A percentile compares a stretch with the other conserved stretches of the same genome.
Evolutionary conservation across 2,113 vertebrate species (phyloP).

Genomic region (Caranx ignobilis): DNA sequence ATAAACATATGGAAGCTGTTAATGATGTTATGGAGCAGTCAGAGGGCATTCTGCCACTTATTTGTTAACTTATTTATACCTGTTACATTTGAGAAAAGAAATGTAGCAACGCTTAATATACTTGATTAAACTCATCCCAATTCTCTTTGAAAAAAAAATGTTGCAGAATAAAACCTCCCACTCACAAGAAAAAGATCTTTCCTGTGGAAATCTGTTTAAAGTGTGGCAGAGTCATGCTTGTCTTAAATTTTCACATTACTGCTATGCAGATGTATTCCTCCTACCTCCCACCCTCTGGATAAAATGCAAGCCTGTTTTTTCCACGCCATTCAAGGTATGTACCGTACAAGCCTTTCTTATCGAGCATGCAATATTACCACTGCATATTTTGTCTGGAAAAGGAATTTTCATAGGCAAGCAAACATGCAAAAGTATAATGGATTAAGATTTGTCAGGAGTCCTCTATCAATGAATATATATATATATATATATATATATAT

Average conservation of each 20-base stretch:
- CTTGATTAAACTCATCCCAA: constrained; percentile 13
- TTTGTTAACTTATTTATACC: constrained; percentile 33
- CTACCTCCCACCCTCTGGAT: constrained; percentile 68
- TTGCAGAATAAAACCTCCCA: constrained; percentile 57
- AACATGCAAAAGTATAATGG: constrained; percentile 19
- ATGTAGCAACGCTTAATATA: constrained; percentile 16
- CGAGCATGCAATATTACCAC: constrained; percentile 21
- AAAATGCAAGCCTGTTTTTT: constrained; percentile 56
- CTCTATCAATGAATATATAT: neutral
- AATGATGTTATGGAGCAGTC: constrained; percentile 22
- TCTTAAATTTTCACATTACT: constrained; percentile 60
- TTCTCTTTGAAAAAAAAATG: constrained; percentile 31
- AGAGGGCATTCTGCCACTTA: neutral
- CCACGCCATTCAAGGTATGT: constrained; percentile 52
- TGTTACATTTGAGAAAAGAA: constrained; percentile 38
- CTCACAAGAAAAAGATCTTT: constrained; percentile 32
- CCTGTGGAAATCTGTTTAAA: constrained; percentile 59
- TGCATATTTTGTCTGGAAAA: constrained; percentile 26
- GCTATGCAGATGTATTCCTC: constrained; percentile 75
- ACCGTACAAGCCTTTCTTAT: constrained; percentile 43
- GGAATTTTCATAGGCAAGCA: constrained; percentile 16
- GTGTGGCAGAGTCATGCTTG: constrained; percentile 58
- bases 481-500: neutral
- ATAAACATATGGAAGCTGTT: constrained; percentile 13
- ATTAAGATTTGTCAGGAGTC: neutral